These are phyloP conservation scores for Mesocentrotus franciscanus DNA, from an alignment of 53 echinoderm and acorn worm species.

Conservation along the genomic window DNA sequence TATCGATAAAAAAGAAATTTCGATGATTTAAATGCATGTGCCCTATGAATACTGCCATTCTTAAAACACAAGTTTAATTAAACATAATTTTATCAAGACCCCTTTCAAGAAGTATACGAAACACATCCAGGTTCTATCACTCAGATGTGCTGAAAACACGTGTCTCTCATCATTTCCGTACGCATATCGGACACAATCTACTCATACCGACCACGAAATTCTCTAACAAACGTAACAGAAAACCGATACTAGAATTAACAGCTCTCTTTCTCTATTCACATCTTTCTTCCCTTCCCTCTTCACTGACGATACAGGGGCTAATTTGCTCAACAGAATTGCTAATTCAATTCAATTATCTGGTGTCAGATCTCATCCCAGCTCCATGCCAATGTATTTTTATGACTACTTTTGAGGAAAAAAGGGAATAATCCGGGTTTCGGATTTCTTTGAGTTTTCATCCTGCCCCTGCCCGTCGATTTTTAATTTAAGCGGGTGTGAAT, in stretches of 20 bases:
- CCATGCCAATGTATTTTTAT: slow-evolving; percentile 63
- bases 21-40: too few relatives aligned
- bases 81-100: too few relatives aligned
- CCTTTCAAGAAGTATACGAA: too few relatives aligned
- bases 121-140: too few relatives aligned
- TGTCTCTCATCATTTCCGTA: too few relatives aligned
- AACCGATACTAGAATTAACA: slow-evolving; percentile 62
- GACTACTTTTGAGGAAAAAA: slow-evolving; percentile 43
- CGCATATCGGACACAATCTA: not conserved
- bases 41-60: too few relatives aligned
- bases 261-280: slow-evolving; percentile 8
- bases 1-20: too few relatives aligned
- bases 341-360: slow-evolving; percentile 69
- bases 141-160: too few relatives aligned
- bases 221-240: slow-evolving; percentile 16
- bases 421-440: slow-evolving; percentile 31
- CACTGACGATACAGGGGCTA: slow-evolving; percentile 31
- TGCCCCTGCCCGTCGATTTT: slow-evolving; percentile 50
- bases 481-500: slow-evolving; percentile 65
- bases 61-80: too few relatives aligned
- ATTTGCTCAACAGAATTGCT: slow-evolving; percentile 71
- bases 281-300: not conserved
- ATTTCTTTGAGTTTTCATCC: slow-evolving; percentile 13
- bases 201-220: not conserved
- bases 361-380: slow-evolving; percentile 30